Evolutionary conservation across 2,888 invertebrate species (phyloP), one percentile per base, ranked within the genome.

Genomic region (Drosophila kuntzei): DNA sequence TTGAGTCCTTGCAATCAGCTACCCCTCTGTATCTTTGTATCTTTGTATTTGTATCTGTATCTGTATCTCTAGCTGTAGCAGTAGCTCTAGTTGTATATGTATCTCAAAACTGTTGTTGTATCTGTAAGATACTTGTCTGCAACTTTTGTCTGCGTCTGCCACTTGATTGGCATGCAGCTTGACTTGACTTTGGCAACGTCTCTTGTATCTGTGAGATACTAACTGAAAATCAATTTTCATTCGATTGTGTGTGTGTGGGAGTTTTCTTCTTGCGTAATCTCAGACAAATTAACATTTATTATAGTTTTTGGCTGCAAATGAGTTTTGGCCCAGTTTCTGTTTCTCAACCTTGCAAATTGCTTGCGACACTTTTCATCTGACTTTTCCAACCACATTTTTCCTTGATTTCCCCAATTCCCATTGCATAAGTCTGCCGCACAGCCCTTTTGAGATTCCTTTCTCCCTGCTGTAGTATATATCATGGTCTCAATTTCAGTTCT

Each of bases 201-300:
- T 46, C 43, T 39, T 54, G 51, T 53, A 67, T 63, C 64, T 50
- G 32, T 63, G 29, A 50, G 46, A 44, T 64, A 25, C 11, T n/a
- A 41, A 12, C n/a, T 22, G 32, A 66, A 80, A 83, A 83, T 83
- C 83, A 82, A 83, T 83, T 82, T 70, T 82, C 66, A 82, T 82
- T 79, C 74, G 66, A 84, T 84, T 12, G 41, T 32, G 22, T 53
- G 43, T 54, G 14, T 14, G 34, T 53, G 64, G 41, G 32, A 7
- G 27, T 8, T 62, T 32, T 34, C 18, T 43, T 53, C 74, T 76
- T 76, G 70, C 67, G 79, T 83, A 82, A 82, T 83, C 81, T 79
- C 71, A 79, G 83, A 70, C 51, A 63, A 81, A 84, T 82, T 82
- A 82, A 79, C 82, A 82, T 82, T 82, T 79, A 80, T 83, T 79